Evolutionary conservation across 1,140 invertebrate genomes (phyloP).

Genomic region (Mylabris phalerata): DNA sequence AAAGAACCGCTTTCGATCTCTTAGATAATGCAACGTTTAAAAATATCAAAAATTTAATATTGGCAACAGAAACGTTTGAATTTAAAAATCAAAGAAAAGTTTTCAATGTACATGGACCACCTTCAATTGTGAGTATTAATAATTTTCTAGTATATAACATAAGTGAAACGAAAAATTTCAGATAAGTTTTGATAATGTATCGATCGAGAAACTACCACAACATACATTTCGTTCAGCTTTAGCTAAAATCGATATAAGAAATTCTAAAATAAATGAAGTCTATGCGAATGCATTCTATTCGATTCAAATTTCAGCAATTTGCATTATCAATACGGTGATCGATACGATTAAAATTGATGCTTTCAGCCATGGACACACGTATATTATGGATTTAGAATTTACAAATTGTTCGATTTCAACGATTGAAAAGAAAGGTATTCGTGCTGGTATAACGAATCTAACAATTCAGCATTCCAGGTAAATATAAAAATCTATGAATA

Average conservation of each 20-base stretch:
- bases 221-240: constrained; percentile 58
- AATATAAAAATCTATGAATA: constrained; percentile 24
- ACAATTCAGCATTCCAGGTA: constrained; percentile 60
- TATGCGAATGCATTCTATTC: constrained; percentile 57
- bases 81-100: constrained; percentile 49
- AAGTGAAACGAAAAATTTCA: constrained; percentile 31
- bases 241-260: constrained; percentile 53
- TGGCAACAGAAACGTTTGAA: constrained; percentile 54
- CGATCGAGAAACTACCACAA: constrained; percentile 50
- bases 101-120: constrained; percentile 47
- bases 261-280: constrained; percentile 50
- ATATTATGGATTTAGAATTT: constrained; percentile 56
- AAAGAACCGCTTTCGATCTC: constrained; percentile 57
- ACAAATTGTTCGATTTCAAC: constrained; percentile 51
- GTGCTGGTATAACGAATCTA: constrained; percentile 56
- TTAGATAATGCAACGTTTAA: constrained; percentile 51
- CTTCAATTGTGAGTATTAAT: constrained; percentile 47
- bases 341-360: constrained; percentile 53
- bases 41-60: constrained; percentile 48
- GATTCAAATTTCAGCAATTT: constrained; percentile 53
- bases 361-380: constrained; percentile 52
- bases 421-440: constrained; percentile 53
- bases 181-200: constrained; percentile 59
- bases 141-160: neutral
- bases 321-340: constrained; percentile 55